Conservation (phyloP, 2,113 vertebrate genomes). For the Orycteropus afer region DNA sequence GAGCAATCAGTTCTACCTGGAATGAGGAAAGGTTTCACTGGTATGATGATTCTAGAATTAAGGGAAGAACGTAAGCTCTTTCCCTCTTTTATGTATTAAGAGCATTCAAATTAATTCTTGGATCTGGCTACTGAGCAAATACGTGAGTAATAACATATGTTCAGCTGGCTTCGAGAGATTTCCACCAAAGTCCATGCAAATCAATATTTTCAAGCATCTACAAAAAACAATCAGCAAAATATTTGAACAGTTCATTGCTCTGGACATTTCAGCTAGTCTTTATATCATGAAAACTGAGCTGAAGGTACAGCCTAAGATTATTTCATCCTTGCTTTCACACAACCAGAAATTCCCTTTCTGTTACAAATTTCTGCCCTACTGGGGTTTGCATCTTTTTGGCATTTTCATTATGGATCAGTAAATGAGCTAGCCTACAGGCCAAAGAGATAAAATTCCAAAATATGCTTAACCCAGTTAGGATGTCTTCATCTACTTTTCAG, state of each 20-base stretch:
- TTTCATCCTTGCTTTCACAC: background rate
- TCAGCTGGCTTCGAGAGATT: constrained; percentile 56
- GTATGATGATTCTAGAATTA: background rate
- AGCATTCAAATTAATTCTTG: constrained; percentile 30
- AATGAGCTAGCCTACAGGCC: constrained; percentile 54
- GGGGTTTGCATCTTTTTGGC: constrained; percentile 55
- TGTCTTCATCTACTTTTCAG: constrained; percentile 75
- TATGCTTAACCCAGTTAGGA: constrained; percentile 54
- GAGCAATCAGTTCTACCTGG: background rate
- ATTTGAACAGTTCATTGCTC: constrained; percentile 52
- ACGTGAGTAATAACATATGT: constrained; percentile 28
- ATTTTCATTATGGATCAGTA: constrained; percentile 53
- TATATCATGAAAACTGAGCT: constrained; percentile 59
- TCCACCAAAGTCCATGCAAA: constrained; percentile 45
- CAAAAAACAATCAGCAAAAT: constrained; percentile 58
- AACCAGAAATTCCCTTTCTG: constrained; percentile 61
- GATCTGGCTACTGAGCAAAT: constrained; percentile 37
- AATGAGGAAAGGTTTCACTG: background rate
- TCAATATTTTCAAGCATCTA: constrained; percentile 55
- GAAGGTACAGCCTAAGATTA: background rate
- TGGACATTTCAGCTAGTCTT: constrained; percentile 4
- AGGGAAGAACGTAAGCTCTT: background rate
- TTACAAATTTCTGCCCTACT: constrained; percentile 62
- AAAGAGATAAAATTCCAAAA: constrained; percentile 33
- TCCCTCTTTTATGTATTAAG: background rate